These are phyloP conservation scores for Brachionus sp. DNA, from an alignment of 1,140 invertebrate genomes.

Conservation along the genomic window DNA sequence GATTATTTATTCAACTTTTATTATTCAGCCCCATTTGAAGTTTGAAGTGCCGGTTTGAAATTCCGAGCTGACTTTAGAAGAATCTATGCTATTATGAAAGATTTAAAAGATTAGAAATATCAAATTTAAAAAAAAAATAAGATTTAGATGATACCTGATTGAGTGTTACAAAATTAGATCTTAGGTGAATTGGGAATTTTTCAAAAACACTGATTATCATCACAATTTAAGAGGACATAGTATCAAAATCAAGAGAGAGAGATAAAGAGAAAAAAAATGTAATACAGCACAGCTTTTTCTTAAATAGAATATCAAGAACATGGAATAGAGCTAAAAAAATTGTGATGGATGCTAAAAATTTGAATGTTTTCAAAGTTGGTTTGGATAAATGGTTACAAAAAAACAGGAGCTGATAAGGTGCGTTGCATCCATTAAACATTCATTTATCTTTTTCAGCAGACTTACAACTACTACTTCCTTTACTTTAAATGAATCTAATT, in stretches of 20 bases:
- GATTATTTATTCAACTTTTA: not conserved
- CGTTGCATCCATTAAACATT: not conserved
- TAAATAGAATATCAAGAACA: not conserved
- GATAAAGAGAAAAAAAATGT: not conserved
- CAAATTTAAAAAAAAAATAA: too few relatives aligned
- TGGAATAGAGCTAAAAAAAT: not conserved
- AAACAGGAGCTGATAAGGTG: not conserved
- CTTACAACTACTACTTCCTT: too few relatives aligned
- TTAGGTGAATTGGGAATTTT: not conserved
- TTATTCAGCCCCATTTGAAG: not conserved
- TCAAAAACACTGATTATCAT: not conserved
- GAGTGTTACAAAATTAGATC: too few relatives aligned
- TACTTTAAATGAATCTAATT: too few relatives aligned
- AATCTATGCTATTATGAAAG: not conserved
- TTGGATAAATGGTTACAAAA: not conserved
- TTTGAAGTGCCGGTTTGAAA: not conserved
- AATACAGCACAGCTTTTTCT: not conserved
- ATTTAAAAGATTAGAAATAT: not conserved
- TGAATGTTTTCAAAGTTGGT: not conserved
- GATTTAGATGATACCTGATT: too few relatives aligned
- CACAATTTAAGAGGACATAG: not conserved
- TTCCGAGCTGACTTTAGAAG: not conserved
- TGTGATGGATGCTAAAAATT: not conserved
- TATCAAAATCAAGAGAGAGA: not conserved
- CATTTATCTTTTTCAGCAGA: not conserved